Evolutionary conservation across 1,140 invertebrate genomes (phyloP), one percentile per base, ranked within the genome.

Genomic region (Solenopsis invicta): DNA sequence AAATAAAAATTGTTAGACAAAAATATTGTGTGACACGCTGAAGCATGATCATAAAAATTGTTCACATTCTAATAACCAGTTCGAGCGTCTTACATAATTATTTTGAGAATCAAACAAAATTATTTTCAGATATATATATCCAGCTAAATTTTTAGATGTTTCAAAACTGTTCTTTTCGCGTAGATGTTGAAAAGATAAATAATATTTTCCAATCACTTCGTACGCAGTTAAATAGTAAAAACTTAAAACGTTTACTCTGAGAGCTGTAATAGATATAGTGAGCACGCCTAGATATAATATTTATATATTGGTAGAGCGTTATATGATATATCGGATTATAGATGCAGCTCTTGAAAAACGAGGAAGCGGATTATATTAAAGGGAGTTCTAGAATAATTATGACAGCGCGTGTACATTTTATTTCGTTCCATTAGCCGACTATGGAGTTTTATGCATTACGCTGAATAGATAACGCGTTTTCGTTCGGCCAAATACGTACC

Each of bases 361-460:
- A 21, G 13, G 13, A 21, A 34, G 18, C 24, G 41, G 9, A 62
- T 12, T 74, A 16, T 21, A 72, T 48, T 61, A 48, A 45, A 37
- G 24, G 61, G 69, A 74, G 18, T 59, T 8, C 41, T 82, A 37
- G 24, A 61, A 74, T 84, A 84, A 84, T 84, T 74, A 61, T 61
- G 69, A 84, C 54, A 50, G 37, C 69, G n/a, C 69, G 24, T 84
- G 48, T 56, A 41, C 54, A 64, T n/a, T 75, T 75, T 72, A 72
- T 90, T 89, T 90, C 66, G 66, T 54, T 86, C 72, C 84, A 90
- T 90, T 90, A 89, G 78, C 9, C 74, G 59, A 10, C 54, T 34
- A 29, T 85, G 66, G 69, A 69, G 50, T 66, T 85, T 88, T 88
- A 86, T 88, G 82, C 81, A 75, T 89, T 86, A 88, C 64, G 56